Base-by-base conservation (phyloP, 2,888 invertebrate genomes). In the Pristionchus maxplancki region DNA sequence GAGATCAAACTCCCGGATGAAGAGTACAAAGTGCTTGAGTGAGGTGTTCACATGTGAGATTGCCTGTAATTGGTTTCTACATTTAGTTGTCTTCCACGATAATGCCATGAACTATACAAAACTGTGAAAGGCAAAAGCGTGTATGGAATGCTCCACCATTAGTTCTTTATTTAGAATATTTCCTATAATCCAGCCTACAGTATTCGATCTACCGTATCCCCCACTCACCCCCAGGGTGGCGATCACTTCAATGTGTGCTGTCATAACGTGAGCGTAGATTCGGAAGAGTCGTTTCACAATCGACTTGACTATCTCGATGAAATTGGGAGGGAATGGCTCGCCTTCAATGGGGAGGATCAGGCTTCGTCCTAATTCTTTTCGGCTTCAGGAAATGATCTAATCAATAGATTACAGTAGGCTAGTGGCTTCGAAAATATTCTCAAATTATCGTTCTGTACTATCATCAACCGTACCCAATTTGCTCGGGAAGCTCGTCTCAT, bases 1-100 rank as follows among this genome's bases (percentile, higher is more conserved):
- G 95, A 99, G 96, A 96, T 97, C 97, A 96, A 99, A 99, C 96
- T 99, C 99, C 97, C 98, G 96, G 87, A 96, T 97, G 95, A 98
- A 98, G 96, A 98, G 98, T 95, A 99, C 98, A 95, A 99, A 99
- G 96, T 99, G 99, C 95, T 99, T 99, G 96, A 99, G 99, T 93
- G 98, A 98, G 90, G 99, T 99, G 96, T 99, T 99, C 93, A 99
- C 96, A 95, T 99, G 99, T 88, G 99, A 98, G 95, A 99, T 99
- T 95, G 99, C 99, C 88, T 98, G 98, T 89, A 99, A 24, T 48
- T 11, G 40, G 31, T 82, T 74, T n/a, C n/a, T n/a, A n/a, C n/a
- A n/a, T n/a, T n/a, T n/a, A n/a, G n/a, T n/a, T n/a, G n/a, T n/a
- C n/a, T n/a, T n/a, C n/a, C n/a, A n/a, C n/a, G n/a, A n/a, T n/a